Evolutionary conservation across 2,797 vertebrate species (phyloP).

Genomic region (Acrossocheilus fasciatus): DNA sequence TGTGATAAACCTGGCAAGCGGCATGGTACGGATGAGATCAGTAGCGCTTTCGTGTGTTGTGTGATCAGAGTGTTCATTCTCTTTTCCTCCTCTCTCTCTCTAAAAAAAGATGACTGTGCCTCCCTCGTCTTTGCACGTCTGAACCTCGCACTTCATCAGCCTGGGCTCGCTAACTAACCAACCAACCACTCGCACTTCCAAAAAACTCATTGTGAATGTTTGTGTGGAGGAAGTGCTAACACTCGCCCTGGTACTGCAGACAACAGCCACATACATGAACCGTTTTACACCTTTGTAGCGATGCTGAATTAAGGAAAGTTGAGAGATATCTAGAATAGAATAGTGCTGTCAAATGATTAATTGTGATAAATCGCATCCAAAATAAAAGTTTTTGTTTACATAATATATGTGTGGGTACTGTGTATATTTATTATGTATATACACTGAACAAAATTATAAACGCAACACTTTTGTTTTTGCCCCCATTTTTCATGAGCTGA

Average conservation of each 20-base stretch:
- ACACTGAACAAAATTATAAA: too few species aligned
- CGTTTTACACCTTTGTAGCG: conserved; percentile 10
- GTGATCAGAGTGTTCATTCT: conserved; percentile 74
- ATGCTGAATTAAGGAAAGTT: conserved; percentile 20
- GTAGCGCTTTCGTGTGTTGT: conserved; percentile 55
- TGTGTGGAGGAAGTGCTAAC: conserved; percentile 41
- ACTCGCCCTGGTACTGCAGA: conserved; percentile 24
- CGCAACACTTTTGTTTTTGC: too few species aligned
- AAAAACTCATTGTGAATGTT: conserved; percentile 37
- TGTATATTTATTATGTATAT: too few species aligned
- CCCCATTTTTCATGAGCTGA: too few species aligned
- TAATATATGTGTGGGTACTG: too few species aligned
- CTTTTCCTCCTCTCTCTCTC: conserved; percentile 38
- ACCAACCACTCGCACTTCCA: conserved; percentile 21
- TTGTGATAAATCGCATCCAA: too few species aligned
- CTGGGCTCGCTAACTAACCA: conserved; percentile 45
- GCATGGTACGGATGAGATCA: conserved; percentile 67
- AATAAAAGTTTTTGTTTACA: too few species aligned
- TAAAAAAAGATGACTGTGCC: conserved; percentile 50
- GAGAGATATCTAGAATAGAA: not conserved
- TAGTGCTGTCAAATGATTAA: too few species aligned
- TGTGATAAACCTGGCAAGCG: conserved; percentile 65
- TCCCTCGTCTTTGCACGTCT: conserved; percentile 43
- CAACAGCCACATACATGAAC: not conserved
- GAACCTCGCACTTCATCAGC: conserved; percentile 42